phyloP scores from a whole-genome alignment of 1,140 invertebrate genomes.

The Dendroctonus valens region DNA sequence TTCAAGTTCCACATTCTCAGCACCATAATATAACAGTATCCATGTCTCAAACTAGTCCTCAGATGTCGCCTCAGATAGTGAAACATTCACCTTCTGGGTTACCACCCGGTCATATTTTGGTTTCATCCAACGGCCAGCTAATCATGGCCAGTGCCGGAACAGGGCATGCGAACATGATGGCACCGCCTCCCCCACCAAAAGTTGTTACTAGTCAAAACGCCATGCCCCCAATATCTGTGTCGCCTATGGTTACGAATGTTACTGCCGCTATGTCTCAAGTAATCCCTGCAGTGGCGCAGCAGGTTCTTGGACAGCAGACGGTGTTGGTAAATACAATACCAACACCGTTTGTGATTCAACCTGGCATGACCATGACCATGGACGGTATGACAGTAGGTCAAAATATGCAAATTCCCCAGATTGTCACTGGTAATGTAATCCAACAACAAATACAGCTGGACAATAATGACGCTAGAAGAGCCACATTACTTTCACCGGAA shows the following conservation, averaged over 20 bases:
- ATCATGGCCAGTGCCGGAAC: constrained; percentile 60
- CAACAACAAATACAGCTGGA: constrained; percentile 56
- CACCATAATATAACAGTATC: constrained; percentile 33
- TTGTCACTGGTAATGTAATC: constrained; percentile 65
- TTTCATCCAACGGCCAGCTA: constrained; percentile 71
- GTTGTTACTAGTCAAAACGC: constrained; percentile 56
- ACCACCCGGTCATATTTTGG: constrained; percentile 68
- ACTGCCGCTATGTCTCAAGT: constrained; percentile 68
- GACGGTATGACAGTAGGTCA: constrained; percentile 67
- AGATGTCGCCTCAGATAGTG: constrained; percentile 46
- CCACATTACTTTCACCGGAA: constrained; percentile 67
- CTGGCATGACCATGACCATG: constrained; percentile 65
- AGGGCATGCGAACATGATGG: constrained; percentile 60
- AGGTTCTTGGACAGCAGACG: constrained; percentile 70
- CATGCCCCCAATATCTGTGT: constrained; percentile 66
- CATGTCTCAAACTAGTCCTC: constrained; percentile 38
- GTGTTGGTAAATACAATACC: constrained; percentile 80
- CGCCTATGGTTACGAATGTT: constrained; percentile 68
- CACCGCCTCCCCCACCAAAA: constrained; percentile 66
- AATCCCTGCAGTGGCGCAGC: constrained; percentile 60
- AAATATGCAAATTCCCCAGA: constrained; percentile 65
- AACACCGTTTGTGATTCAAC: constrained; percentile 76
- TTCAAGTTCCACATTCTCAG: constrained; percentile 61
- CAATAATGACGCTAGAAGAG: constrained; percentile 48
- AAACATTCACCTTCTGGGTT: constrained; percentile 54